These are phyloP conservation scores for Numenius phaeopus DNA, from an alignment of 2,797 vertebrate species.

Conservation along the genomic window DNA sequence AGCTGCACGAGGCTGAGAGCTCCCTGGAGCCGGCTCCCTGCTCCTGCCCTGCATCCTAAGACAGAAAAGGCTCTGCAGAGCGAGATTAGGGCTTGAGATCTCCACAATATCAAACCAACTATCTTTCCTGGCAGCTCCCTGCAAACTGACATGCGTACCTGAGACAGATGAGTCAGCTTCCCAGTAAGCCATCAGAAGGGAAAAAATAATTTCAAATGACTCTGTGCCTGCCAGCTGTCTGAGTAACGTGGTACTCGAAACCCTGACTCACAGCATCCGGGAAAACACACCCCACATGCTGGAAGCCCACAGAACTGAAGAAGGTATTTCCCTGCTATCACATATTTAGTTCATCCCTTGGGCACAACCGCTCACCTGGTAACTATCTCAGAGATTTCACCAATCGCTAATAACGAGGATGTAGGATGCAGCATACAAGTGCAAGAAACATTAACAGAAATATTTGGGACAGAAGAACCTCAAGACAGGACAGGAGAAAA, in stretches of 20 bases:
- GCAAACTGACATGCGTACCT: neutral
- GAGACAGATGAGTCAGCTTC: neutral
- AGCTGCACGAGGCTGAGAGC: fast-evolving
- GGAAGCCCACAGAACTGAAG: neutral
- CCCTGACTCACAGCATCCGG: neutral
- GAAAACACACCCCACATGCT: neutral
- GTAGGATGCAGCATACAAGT: neutral
- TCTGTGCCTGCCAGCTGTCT: neutral
- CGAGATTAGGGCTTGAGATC: neutral
- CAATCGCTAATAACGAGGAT: neutral
- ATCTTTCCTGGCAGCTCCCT: neutral
- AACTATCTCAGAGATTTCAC: neutral
- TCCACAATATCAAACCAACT: neutral
- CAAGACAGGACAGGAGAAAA: neutral
- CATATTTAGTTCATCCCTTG: neutral
- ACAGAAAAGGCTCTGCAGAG: neutral
- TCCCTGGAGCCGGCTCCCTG: neutral
- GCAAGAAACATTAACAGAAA: neutral
- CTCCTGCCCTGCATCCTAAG: neutral
- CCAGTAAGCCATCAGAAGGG: neutral
- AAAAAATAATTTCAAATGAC: neutral
- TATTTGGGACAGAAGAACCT: neutral
- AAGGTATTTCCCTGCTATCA: neutral
- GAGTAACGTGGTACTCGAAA: neutral
- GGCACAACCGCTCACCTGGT: neutral